A percentile compares a stretch with the other conserved stretches of the same genome.
Evolutionary conservation across 2,888 invertebrate genomes (phyloP).

Genomic region (Dorcus hopei): DNA sequence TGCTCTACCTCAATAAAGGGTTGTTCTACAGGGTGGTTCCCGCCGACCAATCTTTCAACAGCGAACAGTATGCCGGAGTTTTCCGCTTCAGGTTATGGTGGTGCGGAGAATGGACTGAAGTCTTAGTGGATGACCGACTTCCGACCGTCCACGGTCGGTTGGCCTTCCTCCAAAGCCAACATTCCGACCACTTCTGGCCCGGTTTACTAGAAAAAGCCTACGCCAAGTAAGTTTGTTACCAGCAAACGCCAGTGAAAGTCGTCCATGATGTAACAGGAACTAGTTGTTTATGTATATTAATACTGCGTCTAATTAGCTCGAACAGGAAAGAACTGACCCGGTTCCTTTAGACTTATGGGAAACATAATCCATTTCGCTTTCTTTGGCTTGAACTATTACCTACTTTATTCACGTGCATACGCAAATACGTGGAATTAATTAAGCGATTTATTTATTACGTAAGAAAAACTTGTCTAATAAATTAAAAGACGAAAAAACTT

Average conservation of each 20-base stretch:
- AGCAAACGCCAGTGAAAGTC: background rate
- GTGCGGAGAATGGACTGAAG: constrained; percentile 91
- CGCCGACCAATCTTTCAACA: constrained; percentile 79
- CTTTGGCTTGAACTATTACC: too few relatives aligned
- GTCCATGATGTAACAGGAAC: background rate
- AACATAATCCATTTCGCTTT: too few relatives aligned
- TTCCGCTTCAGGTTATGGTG: constrained; percentile 91
- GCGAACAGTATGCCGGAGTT: constrained; percentile 69
- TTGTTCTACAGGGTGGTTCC: constrained; percentile 89
- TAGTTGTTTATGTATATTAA: background rate
- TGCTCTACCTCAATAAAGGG: constrained; percentile 79
- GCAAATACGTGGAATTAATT: too few relatives aligned
- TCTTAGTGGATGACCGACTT: constrained; percentile 82
- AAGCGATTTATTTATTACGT: too few relatives aligned
- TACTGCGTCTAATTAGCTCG: too few relatives aligned
- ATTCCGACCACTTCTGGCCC: constrained; percentile 84
- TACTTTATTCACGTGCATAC: too few relatives aligned
- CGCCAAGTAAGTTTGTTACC: constrained; percentile 67
- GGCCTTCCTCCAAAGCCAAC: constrained; percentile 79
- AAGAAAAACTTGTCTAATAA: too few relatives aligned
- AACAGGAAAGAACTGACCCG: too few relatives aligned
- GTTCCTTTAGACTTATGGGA: too few relatives aligned
- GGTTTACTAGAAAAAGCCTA: constrained; percentile 89
- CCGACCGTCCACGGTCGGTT: constrained; percentile 84
- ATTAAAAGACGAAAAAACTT: too few relatives aligned